Evolutionary conservation across 2,888 invertebrate species (phyloP), one percentile per base, ranked within the genome.

Genomic region (Candidula unifasciata): DNA sequence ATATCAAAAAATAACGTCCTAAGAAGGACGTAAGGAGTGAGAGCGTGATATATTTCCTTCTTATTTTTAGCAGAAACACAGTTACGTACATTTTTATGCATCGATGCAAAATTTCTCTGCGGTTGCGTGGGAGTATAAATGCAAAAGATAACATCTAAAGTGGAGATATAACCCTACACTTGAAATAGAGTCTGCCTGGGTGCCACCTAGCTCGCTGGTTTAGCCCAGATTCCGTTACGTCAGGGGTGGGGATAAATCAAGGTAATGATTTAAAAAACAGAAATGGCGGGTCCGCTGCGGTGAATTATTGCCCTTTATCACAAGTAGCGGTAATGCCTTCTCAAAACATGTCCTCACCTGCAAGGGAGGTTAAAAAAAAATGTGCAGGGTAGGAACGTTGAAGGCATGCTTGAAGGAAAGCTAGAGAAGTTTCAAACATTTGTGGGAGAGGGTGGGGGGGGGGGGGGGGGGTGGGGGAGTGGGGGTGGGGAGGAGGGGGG

Each of bases 271-370:
- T 27, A 66, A 66, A 66, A 27, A 66, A 27, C 66, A 66, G 66
- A 27, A 27, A n/a, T 66, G 66, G n/a, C 66, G 27, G 24, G 66
- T 66, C n/a, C 8, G 66, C n/a, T 27, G 27, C 3, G 27, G 1
- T 66, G 66, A 66, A 27, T 27, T 66, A 66, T n/a, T 66, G n/a
- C 27, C 66, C 66, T 66, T 66, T 77, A 24, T 21, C 24, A 54
- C 44, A 54, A 54, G 77, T 77, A 77, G n/a, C 24, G 37, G 52
- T 77, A 77, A 52, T 54, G 52, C 21, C n/a, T 24, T 44, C 44
- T 44, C 44, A 44, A 44, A 44, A 44, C 44, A 44, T 10, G 44
- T 0, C 6, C 44, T 44, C 44, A 44, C 44, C 44, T 44, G 44
- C 44, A 44, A 44, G 44, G 13, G 44, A 44, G 44, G 44, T 44